These are phyloP conservation scores for Oreamnos americanus DNA, from an alignment of 2,113 vertebrate genomes.

Conservation along the genomic window DNA sequence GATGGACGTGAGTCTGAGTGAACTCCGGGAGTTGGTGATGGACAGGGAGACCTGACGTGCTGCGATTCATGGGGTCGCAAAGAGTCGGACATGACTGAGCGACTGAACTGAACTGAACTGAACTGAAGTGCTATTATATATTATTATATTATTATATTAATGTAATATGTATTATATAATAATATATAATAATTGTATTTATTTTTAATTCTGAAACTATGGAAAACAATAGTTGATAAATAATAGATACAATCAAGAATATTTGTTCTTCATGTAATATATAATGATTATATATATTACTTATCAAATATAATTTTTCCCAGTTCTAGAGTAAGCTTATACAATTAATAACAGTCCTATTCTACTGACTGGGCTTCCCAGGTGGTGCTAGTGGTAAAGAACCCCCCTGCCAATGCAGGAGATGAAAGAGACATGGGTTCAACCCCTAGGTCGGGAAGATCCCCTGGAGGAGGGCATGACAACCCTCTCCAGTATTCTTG, in stretches of 20 bases:
- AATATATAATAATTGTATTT: not conserved
- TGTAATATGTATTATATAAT: not conserved
- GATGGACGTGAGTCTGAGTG: no score
- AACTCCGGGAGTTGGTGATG: no score
- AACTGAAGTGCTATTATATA: no score
- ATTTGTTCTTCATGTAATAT: not conserved
- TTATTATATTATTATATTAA: no score
- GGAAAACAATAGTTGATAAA: not conserved
- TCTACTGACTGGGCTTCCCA: not conserved
- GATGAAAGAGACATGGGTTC: not conserved
- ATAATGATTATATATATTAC: not conserved
- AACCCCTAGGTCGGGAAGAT: not conserved
- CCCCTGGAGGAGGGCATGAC: not conserved
- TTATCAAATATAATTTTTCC: not conserved
- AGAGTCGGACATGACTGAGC: no score
- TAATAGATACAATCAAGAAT: not conserved
- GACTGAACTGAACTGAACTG: no score
- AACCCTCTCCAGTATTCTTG: not conserved
- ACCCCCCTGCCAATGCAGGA: not conserved
- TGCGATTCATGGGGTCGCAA: no score
- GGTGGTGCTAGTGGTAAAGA: not conserved
- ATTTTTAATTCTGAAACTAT: not conserved
- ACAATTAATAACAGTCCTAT: not conserved
- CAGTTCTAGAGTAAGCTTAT: not conserved
- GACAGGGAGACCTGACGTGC: no score